Evolutionary conservation across 2,888 invertebrate species (phyloP), one percentile per base, ranked within the genome.

Genomic region (Hypselothyrea guttata): DNA sequence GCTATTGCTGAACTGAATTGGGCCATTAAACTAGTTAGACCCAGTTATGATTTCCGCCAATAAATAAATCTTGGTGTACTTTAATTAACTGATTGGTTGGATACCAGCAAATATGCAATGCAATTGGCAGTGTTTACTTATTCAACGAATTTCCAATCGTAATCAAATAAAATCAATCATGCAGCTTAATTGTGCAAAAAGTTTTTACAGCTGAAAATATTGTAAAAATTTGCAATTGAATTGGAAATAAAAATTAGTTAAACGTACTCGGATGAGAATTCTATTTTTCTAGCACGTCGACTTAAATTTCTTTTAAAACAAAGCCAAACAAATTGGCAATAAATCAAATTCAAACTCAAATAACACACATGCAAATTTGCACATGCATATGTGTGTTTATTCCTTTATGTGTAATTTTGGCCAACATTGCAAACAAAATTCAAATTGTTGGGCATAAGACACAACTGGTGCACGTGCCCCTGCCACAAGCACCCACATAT

Each of bases 301-400:
- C 40, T 41, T 9, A 33, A 41, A 12, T 27, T 46, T 47, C 22
- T 9, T 55, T 42, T 37, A 28, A 48, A 48, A 53, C 30, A 31
- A 61, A 58, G 47, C 34, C 48, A 46, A 28, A 45, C 31, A 22
- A 55, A 57, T 53, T 72, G 57, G 40, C 44, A 54, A 68, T 64
- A 68, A 73, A 71, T 75, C 71, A 59, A 60, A 67, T 37, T 51
- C 35, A 60, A 66, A 54, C 38, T 54, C n/a, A n/a, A n/a, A n/a
- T n/a, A n/a, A n/a, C n/a, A n/a, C n/a, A 27, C 41, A 51, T 41
- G 38, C 46, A 40, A 22, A 58, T 33, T 31, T 34, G 13, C 18
- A 48, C 46, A 30, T 35, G 40, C 34, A 35, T 49, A 31, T 31
- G 51, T 40, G 30, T 31, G 45, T 31, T 34, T 33, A 53, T 27